Base-by-base conservation (phyloP, 1,140 invertebrate species). In the Cryptotermes secundus region DNA sequence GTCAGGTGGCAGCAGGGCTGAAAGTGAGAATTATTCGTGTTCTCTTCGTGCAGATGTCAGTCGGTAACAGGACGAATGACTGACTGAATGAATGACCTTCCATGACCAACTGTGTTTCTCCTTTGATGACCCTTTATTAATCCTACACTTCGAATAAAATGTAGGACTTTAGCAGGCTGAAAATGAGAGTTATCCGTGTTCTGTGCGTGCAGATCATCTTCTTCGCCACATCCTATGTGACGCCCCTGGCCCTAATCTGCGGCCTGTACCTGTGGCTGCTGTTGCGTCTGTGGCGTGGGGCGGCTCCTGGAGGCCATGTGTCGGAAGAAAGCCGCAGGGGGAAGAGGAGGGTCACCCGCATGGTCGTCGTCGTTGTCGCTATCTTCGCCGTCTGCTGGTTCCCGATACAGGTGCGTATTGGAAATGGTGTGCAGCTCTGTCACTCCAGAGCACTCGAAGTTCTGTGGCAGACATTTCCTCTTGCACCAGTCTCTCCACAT, bases 321-420 rank as follows among this genome's bases (percentile, higher is more conserved):
- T 94, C 93, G 45, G 92, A 93, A 2, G 95, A 96, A 87, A 93
- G 92, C 82, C 90, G 96, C 80, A 92, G 96, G 86, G 96, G 96
- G 42, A 97, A 97, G 89, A 95, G 95, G 89, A 92, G 97, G 85
- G 98, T 98, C 1, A 99, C 97, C 1, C 92, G 96, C 85, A 96
- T 99, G 94, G 97, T 99, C 14, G 93, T 98, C 59, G 95, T 98
- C 34, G 97, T 99, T 26, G 97, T 99, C 0, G 94, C 97, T 34
- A 97, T 98, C 45, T 99, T 99, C 89, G 97, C 97, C 19, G 91
- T 98, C 53, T 99, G 97, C 90, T 99, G 98, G 98, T 94, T 96
- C 87, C 98, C 98, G 3, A 96, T 99, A 87, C 97, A 98, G 92
- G 94, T 97, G 86, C 92, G 84, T 22, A 16, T 3, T 35, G 10